These are phyloP conservation scores for Ctena decussata DNA, from an alignment of 2,888 invertebrate genomes.

Conservation along the genomic window DNA sequence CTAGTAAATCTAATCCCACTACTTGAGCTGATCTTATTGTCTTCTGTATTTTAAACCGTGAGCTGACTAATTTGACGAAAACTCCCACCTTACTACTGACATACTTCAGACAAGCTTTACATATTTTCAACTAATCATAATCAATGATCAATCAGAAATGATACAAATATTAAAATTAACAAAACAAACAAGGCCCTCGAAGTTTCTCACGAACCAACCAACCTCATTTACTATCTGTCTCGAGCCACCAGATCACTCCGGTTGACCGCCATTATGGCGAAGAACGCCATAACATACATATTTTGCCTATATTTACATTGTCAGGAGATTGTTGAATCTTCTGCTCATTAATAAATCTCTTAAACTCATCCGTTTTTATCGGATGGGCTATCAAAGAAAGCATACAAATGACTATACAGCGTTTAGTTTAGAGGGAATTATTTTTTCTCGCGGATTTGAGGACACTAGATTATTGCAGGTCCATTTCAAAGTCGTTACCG, in stretches of 20 bases:
- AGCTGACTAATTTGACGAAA: no score
- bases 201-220: constrained; percentile 62
- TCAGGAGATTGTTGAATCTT: background rate
- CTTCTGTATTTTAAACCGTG: no score
- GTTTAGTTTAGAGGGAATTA: background rate
- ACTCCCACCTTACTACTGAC: no score
- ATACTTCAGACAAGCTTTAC: no score
- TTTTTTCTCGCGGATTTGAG: background rate
- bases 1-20: no score
- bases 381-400: no score
- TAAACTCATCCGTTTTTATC: no score
- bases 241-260: constrained; percentile 39
- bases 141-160: background rate
- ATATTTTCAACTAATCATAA: background rate
- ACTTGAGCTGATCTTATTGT: no score
- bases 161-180: background rate
- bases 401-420: no score
- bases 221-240: constrained; percentile 58
- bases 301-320: constrained; percentile 12
- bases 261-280: constrained; percentile 67
- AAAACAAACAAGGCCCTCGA: constrained; percentile 59
- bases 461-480: no score
- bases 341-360: background rate
- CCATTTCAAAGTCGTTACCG: no score
- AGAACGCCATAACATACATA: constrained; percentile 51